These are phyloP conservation scores for Chaetodon auriga DNA, from an alignment of 2,113 vertebrate species.

Conservation along the genomic window DNA sequence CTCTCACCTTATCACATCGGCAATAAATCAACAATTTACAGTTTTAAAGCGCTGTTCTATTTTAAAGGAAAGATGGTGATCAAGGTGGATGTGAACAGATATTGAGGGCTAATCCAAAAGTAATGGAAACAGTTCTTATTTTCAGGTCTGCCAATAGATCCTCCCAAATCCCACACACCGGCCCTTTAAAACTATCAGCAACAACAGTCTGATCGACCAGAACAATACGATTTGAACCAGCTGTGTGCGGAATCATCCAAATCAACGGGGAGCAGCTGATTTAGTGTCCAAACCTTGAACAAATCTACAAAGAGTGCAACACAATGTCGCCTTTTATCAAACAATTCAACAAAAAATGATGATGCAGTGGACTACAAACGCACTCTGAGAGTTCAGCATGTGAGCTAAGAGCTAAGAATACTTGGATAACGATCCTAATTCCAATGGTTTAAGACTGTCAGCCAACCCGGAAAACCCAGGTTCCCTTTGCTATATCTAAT, in stretches of 20 bases:
- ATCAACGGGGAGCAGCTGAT: neutral
- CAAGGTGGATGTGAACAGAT: too few relatives aligned
- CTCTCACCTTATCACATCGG: neutral
- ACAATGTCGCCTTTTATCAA: neutral
- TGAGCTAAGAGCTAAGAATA: neutral
- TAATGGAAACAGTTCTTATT: too few relatives aligned
- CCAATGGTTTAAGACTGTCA: neutral
- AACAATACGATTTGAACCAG: too few relatives aligned
- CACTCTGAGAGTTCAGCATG: neutral
- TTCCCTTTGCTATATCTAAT: slow-evolving; percentile 27
- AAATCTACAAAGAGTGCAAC: neutral
- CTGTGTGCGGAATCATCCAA: too few relatives aligned
- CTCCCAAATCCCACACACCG: too few relatives aligned
- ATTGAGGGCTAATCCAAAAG: too few relatives aligned
- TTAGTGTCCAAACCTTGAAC: neutral
- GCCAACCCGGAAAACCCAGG: neutral
- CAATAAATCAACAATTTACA: too few relatives aligned
- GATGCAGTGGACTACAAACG: neutral
- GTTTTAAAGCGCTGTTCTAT: too few relatives aligned
- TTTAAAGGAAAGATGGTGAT: too few relatives aligned
- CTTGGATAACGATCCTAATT: neutral
- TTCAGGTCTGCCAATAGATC: too few relatives aligned
- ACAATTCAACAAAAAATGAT: neutral
- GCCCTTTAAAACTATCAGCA: too few relatives aligned
- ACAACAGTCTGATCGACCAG: too few relatives aligned